Conservation (phyloP, 2,888 invertebrate genomes). For the Agrochola lychnidis region DNA sequence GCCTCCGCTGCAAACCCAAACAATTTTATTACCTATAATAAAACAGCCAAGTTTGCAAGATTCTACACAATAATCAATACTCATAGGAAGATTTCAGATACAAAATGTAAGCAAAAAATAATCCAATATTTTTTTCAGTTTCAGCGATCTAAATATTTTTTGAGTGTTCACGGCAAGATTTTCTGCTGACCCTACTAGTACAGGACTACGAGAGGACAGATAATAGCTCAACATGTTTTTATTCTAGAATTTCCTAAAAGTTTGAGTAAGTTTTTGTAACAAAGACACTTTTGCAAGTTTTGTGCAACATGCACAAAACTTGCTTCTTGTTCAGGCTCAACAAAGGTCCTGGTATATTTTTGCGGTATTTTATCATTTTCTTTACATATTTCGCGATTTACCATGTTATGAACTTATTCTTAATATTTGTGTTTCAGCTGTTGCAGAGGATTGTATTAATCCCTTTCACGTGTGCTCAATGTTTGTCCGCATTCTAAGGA, state of each 20-base stretch:
- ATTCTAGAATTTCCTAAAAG: background rate
- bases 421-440: slow-evolving; percentile 23
- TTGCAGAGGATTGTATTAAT: slow-evolving; percentile 53
- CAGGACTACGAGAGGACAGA: background rate
- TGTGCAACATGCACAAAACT: no score
- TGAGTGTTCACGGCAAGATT: background rate
- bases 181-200: background rate
- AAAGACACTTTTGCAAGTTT: background rate
- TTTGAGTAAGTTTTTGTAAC: background rate
- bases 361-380: background rate
- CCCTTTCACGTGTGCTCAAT: slow-evolving; percentile 19
- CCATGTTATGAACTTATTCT: background rate
- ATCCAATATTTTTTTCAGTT: background rate
- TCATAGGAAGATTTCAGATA: background rate
- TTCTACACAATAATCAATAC: background rate
- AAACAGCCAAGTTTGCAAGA: slow-evolving; percentile 19
- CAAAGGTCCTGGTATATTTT: background rate
- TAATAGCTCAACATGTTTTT: background rate
- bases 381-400: slow-evolving; percentile 4
- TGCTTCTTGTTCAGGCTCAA: background rate
- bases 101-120: background rate
- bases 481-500: slow-evolving; percentile 14
- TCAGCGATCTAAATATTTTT: background rate
- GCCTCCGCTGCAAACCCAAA: background rate
- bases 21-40: slow-evolving; percentile 31